Percentiles rank a stretch among this genome's conserved stretches.
phyloP scores from a whole-genome alignment of 2,797 vertebrate species.

The Etheostoma perlongum region DNA sequence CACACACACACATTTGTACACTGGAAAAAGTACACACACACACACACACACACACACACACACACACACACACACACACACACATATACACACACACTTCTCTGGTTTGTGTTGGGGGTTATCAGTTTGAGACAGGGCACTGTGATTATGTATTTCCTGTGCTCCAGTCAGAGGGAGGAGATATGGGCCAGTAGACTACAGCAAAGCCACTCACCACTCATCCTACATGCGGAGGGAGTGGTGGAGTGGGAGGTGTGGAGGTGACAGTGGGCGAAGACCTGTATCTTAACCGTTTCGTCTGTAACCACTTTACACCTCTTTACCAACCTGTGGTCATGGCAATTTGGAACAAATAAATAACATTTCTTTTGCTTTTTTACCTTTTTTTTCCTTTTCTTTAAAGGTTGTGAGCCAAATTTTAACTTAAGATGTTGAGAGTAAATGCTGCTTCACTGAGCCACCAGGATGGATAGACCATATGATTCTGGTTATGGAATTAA shows the following conservation, averaged over 20 bases:
- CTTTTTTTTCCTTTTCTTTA: not conserved
- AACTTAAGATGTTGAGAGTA: constrained; percentile 20
- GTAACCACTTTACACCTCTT: constrained; percentile 20
- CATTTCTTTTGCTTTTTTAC: not conserved
- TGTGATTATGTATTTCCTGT: constrained; percentile 78
- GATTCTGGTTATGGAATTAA: constrained; percentile 72
- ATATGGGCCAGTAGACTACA: constrained; percentile 69
- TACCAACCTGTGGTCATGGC: not conserved
- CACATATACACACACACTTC: no score
- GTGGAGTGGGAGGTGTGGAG: constrained; percentile 31
- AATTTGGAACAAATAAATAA: not conserved
- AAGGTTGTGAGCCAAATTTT: constrained; percentile 23
- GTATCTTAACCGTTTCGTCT: constrained; percentile 43
- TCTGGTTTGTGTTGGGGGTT: constrained; percentile 71
- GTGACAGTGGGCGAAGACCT: constrained; percentile 51
- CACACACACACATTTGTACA: constrained; percentile 36
- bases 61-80: no score
- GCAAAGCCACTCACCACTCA: constrained; percentile 69
- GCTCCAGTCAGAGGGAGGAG: constrained; percentile 67
- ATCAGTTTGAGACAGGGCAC: constrained; percentile 80
- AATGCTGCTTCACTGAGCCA: constrained; percentile 36
- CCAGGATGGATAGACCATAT: constrained; percentile 49
- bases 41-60: no score
- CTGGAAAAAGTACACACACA: constrained; percentile 29
- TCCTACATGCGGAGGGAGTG: constrained; percentile 33